Conservation (phyloP, 2,888 invertebrate species). For the Notodonta ziczac region DNA sequence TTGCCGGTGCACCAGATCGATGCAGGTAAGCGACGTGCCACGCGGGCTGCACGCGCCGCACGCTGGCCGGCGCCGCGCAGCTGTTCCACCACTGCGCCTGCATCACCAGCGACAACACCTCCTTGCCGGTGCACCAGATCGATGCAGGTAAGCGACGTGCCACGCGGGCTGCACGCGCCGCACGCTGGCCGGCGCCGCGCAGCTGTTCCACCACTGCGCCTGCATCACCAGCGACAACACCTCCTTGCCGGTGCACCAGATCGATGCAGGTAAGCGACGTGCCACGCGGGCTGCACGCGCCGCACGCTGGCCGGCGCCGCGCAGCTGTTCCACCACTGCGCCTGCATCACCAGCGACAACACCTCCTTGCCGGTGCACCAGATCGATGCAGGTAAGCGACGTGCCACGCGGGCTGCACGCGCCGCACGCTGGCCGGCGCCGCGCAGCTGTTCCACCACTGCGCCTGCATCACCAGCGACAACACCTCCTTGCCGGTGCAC, state of each 20-base stretch:
- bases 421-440: conserved; percentile 45
- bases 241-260: conserved; percentile 47
- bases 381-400: conserved; percentile 77
- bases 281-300: conserved; percentile 91
- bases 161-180: conserved; percentile 89
- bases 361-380: conserved; percentile 47
- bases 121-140: conserved; percentile 48
- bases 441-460: conserved; percentile 69
- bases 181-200: conserved; percentile 51
- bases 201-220: conserved; percentile 65
- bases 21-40: conserved; percentile 87
- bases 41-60: conserved; percentile 88
- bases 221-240: conserved; percentile 49
- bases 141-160: conserved; percentile 85
- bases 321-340: conserved; percentile 67
- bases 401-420: conserved; percentile 91
- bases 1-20: conserved; percentile 48
- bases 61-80: conserved; percentile 53
- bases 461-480: conserved; percentile 50
- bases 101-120: conserved; percentile 35
- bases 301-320: conserved; percentile 48
- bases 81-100: conserved; percentile 69
- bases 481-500: conserved; percentile 48
- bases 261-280: conserved; percentile 83
- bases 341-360: conserved; percentile 50